phyloP scores from a whole-genome alignment of 2,888 invertebrate genomes.

The Frankliniella fusca region DNA sequence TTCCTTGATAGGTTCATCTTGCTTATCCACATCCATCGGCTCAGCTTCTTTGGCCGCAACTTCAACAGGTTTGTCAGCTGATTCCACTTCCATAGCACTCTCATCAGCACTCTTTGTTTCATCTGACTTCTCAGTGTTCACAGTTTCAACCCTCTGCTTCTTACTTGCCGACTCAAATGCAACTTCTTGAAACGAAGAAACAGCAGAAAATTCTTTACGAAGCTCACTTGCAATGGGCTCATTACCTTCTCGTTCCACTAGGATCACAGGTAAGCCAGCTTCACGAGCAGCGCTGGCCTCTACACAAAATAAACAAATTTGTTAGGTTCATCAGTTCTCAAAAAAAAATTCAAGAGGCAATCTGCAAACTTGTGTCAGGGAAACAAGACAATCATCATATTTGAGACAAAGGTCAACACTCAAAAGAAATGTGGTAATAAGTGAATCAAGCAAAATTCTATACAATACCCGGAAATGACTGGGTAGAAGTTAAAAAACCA shows the following conservation, averaged over 20 bases:
- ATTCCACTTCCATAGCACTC: slow-evolving; percentile 42
- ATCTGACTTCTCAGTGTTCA: neutral
- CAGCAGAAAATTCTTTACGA: slow-evolving; percentile 52
- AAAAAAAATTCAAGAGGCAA: too few species aligned
- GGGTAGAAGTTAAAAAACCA: neutral
- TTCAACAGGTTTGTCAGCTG: slow-evolving; percentile 40
- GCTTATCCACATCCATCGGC: slow-evolving; percentile 40
- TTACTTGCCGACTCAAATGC: slow-evolving; percentile 34
- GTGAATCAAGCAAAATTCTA: neutral
- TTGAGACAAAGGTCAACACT: too few species aligned
- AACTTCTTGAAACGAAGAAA: slow-evolving; percentile 61
- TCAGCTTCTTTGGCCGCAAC: slow-evolving; percentile 28
- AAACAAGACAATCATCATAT: neutral
- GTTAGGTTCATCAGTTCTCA: too few species aligned
- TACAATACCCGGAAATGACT: neutral
- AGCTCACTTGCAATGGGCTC: slow-evolving; percentile 61
- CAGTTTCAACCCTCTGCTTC: slow-evolving; percentile 30
- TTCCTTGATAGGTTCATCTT: slow-evolving; percentile 43
- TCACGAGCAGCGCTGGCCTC: slow-evolving; percentile 78
- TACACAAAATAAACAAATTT: slow-evolving; percentile 46
- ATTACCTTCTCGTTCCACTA: slow-evolving; percentile 79
- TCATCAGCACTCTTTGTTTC: slow-evolving; percentile 34
- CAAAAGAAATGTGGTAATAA: too few species aligned
- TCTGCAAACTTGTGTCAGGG: neutral
- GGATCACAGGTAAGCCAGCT: slow-evolving; percentile 64